Evolutionary conservation across 2,888 invertebrate species (phyloP).

Genomic region (Branchellion lobata): DNA sequence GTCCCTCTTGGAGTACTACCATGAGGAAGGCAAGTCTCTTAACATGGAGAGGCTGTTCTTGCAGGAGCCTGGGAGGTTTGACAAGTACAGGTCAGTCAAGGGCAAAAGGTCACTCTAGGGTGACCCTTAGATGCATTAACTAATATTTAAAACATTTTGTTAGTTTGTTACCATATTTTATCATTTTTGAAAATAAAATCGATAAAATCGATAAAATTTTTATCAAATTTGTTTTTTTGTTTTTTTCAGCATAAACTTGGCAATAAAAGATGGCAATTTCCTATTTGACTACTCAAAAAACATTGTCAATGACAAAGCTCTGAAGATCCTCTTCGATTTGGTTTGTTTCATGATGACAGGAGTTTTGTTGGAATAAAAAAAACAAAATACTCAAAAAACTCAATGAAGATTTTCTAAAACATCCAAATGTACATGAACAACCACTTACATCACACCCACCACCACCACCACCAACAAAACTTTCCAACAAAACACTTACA

Average conservation of each 20-base stretch:
- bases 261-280: conserved; percentile 75
- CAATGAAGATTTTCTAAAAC: too few species aligned
- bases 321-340: conserved; percentile 76
- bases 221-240: too few species aligned
- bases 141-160: too few species aligned
- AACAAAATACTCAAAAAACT: neutral
- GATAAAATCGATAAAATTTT: too few species aligned
- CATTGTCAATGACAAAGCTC: conserved; percentile 76
- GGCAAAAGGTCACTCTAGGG: too few species aligned
- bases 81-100: conserved; percentile 78
- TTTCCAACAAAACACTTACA: neutral
- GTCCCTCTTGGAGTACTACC: conserved; percentile 64
- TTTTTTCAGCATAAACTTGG: conserved; percentile 17
- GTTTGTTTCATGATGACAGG: too few species aligned
- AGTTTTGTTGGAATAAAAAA: too few species aligned
- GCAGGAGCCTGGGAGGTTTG: conserved; percentile 77
- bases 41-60: conserved; percentile 81
- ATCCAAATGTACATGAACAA: too few species aligned
- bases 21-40: conserved; percentile 72
- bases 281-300: conserved; percentile 96
- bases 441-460: too few species aligned
- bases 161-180: too few species aligned
- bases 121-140: neutral
- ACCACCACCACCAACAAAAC: neutral
- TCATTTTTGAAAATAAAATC: too few species aligned